Base-by-base conservation (phyloP, 2,797 vertebrate genomes). In the Zalophus californianus region DNA sequence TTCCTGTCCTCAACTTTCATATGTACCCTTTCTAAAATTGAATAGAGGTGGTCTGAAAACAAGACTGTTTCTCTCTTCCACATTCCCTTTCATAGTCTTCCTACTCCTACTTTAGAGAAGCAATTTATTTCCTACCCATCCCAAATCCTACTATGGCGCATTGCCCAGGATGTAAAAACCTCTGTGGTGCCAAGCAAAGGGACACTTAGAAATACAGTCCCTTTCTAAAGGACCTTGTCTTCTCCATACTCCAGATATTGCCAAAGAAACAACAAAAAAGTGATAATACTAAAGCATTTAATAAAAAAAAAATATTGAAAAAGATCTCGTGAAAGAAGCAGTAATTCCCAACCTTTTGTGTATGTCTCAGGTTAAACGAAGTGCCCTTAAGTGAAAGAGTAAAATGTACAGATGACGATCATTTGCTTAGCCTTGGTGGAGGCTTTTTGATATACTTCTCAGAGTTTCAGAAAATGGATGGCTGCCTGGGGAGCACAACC, bases 301-400 rank as follows among this genome's bases (percentile, higher is more conserved):
- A 72, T 93, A 95, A 75, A 86, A 86, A 86, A 83, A 93, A 86
- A 25, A 25, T 58, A 66, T 66, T 92, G 41, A n/a, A 86, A 94
- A 92, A 70, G 3, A 0, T 35, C 35, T 90, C 52, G 32, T 73
- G 41, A 96, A 93, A 94, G 70, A 84, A 86, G 27, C 11, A 83
- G 35, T 38, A 73, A 58, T 41, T 90, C 41, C 21, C 32, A 93
- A 86, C 44, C 1, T 1, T 83, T 75, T 75, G 48, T 18, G 14
- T 50, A 25, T 32, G 5, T 86, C 66, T 85, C 73, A 56, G 27
- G 80, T 88, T 92, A 91, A 96, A 86, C 2, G 73, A 82, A 50
- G 15, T 75, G 5, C 16, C 25, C 13, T 48, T 44, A 68, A 64
- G 38, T 64, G 25, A 83, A 73, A 79, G 38, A 75, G 9, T 68